Evolutionary conservation across 2,797 vertebrate species (phyloP), one percentile per base, ranked within the genome.

Genomic region (Peromyscus melanophrys): DNA sequence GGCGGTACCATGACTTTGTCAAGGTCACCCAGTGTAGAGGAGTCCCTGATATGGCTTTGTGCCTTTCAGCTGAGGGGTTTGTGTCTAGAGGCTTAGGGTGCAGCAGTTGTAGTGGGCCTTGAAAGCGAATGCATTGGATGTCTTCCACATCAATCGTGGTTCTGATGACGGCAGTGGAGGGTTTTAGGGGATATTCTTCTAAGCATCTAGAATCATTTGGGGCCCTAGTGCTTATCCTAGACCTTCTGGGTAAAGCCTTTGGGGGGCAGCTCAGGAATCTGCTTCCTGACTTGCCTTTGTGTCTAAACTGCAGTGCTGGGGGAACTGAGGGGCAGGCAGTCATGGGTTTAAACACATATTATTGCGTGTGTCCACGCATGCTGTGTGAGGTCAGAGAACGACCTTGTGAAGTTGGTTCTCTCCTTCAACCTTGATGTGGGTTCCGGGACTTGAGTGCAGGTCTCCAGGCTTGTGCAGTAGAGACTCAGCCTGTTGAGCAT

Each of bases 111-210:
- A 25, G 46, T 12, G 9, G 27, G 65, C 46, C 34, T 69, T 71
- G 49, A 16, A 29, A 34, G 59, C 4, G 2, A n/a, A 34, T 25
- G 27, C 2, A 12, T 19, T 43, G 19, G 17, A 8, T n/a, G 8
- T 69, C 88, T 52, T 93, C 76, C 31, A 21, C 19, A 7, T 77
- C 73, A 17, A 7, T 94, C 87, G 89, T 92, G 88, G 65, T 80
- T 87, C 31, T 16, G 10, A 84, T 27, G 85, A 82, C 71, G 86
- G 65, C 49, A 63, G 55, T 37, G 61, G 77, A 73, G 46, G 80
- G 89, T 75, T 89, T 40, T 77, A 84, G 67, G 14, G 7, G 17
- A 13, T 23, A 17, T 75, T 59, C 52, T 73, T 84, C 5, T 6
- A 71, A 23, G 31, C 27, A 27, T 34, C 61, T 46, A 43, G 63